Base-by-base conservation (phyloP, 1,140 invertebrate genomes). In the Thaumetopoea pityocampa region DNA sequence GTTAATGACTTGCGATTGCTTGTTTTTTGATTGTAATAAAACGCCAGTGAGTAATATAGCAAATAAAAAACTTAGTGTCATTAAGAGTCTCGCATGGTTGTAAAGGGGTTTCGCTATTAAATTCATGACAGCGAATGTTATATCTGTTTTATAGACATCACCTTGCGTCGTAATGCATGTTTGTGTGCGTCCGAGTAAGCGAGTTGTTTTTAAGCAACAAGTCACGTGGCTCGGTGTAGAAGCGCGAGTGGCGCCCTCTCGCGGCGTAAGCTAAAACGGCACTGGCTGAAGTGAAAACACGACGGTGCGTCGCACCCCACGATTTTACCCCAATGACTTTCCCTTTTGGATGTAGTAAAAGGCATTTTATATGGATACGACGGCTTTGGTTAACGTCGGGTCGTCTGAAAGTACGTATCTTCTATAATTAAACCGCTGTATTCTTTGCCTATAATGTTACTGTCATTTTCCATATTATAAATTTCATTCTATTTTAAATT, bases 291-390 rank as follows among this genome's bases (percentile, higher is more conserved):
- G 50, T 59, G 68, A 71, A 76, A 74, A 77, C 62, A 74, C 69
- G 66, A 51, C 61, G 54, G 64, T 66, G 76, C 67, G 72, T 65
- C 72, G 70, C 76, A 61, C 79, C 77, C 77, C 58, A 70, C 72
- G 61, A 78, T 71, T 76, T 84, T 80, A n/a, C 73, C 69, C 66
- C 65, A 66, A 67, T 76, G 74, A 78, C 63, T 80, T 79, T 79
- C 73, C 70, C 59, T 63, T 62, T 56, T 45, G 51, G 65, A 79
- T 68, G 70, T 70, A 37, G 32, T 65, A 73, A 77, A 40, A 28
- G 18, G 38, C 28, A 32, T 42, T 49, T 46, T 42, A 46, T 56
- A 53, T 73, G 70, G 72, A 77, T 65, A 28, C 47, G 69, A 36
- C 44, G 46, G 24, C 36, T 40, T 35, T 20, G 37, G 12, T 26